Percentiles rank a stretch among this genome's conserved stretches.
These are phyloP conservation scores for Nymphalis c-album DNA, from an alignment of 2,888 invertebrate species.

Conservation along the genomic window DNA sequence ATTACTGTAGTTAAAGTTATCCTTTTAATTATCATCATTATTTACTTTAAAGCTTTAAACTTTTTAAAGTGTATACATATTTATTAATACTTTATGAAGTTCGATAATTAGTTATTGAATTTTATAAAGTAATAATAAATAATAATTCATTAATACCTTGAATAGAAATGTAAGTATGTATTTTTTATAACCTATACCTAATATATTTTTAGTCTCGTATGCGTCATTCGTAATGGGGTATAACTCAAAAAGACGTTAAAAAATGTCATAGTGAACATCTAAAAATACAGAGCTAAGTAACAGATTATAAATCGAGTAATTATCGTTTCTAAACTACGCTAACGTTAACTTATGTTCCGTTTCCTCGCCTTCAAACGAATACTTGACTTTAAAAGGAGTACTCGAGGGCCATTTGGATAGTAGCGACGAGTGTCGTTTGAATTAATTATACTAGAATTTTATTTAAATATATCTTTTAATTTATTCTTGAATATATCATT, in stretches of 20 bases:
- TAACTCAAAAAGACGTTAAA: conserved; percentile 32
- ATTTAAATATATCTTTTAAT: conserved; percentile 13
- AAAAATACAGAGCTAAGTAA: conserved; percentile 41
- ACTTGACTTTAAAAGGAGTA: conserved; percentile 42
- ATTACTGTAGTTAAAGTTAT: too few relatives aligned
- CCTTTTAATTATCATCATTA: too few relatives aligned
- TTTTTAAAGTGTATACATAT: too few relatives aligned
- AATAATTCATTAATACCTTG: neutral
- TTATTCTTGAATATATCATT: neutral
- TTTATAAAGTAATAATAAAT: neutral
- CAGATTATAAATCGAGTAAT: conserved; percentile 63
- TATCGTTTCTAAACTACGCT: conserved; percentile 55
- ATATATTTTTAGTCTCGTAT: conserved; percentile 12
- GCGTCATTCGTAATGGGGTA: conserved; percentile 26
- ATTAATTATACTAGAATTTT: conserved; percentile 54
- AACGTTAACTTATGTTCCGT: conserved; percentile 61
- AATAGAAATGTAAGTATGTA: neutral
- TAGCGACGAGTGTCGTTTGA: conserved; percentile 50
- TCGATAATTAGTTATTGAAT: too few relatives aligned
- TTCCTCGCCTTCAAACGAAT: conserved; percentile 61
- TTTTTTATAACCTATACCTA: neutral
- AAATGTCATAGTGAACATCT: conserved; percentile 36
- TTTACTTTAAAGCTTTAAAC: too few relatives aligned
- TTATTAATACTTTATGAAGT: too few relatives aligned
- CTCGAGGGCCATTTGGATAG: conserved; percentile 48